phyloP scores from a whole-genome alignment of 2,797 vertebrate genomes.

The Xyrichtys novacula region DNA sequence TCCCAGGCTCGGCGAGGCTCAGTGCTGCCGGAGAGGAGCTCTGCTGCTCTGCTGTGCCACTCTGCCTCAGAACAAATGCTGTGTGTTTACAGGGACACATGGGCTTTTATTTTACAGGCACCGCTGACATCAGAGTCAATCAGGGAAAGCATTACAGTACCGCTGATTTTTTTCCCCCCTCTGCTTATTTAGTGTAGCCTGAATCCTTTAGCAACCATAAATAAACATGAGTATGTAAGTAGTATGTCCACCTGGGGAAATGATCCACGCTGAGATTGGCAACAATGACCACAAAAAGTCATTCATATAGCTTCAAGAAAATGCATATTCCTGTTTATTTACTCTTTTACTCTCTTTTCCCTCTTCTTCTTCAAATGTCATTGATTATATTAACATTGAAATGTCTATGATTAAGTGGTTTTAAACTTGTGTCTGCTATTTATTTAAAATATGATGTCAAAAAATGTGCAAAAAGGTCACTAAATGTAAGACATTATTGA shows the following conservation, averaged over 20 bases:
- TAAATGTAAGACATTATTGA: too few species aligned
- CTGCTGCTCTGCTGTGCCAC: constrained; percentile 61
- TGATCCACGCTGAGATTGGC: not conserved
- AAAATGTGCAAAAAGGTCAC: too few species aligned
- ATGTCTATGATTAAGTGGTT: too few species aligned
- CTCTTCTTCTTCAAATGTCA: too few species aligned
- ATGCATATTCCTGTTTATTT: not conserved
- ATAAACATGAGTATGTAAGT: constrained; percentile 11
- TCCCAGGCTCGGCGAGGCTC: constrained; percentile 70
- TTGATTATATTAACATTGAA: too few species aligned
- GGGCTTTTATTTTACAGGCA: constrained; percentile 67
- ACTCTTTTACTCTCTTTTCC: too few species aligned
- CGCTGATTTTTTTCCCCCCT: constrained; percentile 32
- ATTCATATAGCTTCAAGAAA: not conserved
- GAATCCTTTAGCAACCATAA: constrained; percentile 27
- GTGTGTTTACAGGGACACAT: constrained; percentile 75
- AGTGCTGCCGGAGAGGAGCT: constrained; percentile 65
- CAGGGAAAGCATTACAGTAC: constrained; percentile 45
- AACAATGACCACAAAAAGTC: not conserved
- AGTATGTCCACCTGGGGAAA: not conserved
- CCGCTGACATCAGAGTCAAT: constrained; percentile 63
- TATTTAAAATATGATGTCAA: too few species aligned
- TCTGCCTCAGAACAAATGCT: constrained; percentile 78
- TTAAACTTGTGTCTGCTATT: too few species aligned
- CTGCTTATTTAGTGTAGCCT: constrained; percentile 9